Evolutionary conservation across 92 coral and sea anemone species (phyloP).

Genomic region (Bergia sp.): DNA sequence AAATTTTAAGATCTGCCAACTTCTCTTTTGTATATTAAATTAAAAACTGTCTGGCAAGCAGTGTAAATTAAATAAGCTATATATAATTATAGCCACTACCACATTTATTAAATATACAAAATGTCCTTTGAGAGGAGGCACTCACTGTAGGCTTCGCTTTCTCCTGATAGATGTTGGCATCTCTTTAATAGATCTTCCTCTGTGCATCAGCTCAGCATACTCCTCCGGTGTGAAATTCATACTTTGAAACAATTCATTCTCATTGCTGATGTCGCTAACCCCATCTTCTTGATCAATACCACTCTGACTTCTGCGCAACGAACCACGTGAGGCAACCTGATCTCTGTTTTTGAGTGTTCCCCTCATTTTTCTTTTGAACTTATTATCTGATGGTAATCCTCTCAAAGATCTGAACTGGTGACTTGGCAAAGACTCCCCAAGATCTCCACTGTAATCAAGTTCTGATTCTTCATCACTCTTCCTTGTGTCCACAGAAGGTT

Average conservation of each 20-base stretch:
- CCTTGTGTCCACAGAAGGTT: conserved; percentile 41
- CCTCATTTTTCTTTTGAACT: conserved; percentile 69
- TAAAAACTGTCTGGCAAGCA: no score
- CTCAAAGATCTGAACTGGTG: conserved; percentile 73
- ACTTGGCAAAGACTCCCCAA: conserved; percentile 79
- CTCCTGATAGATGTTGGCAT: conserved; percentile 87
- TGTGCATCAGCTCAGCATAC: conserved; percentile 70
- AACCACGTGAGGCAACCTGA: conserved; percentile 47
- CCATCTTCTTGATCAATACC: conserved; percentile 45
- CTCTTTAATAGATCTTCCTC: conserved; percentile 75
- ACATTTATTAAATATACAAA: no score
- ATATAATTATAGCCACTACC: no score
- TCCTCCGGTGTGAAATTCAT: conserved; percentile 71
- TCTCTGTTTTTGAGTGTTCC: conserved; percentile 60
- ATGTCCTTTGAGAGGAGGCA: not conserved
- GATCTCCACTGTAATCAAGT: conserved; percentile 48
- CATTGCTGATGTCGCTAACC: conserved; percentile 45
- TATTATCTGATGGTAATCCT: conserved; percentile 85
- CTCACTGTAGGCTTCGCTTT: conserved; percentile 80
- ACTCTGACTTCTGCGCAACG: conserved; percentile 35
- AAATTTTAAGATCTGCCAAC: no score
- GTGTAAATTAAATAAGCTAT: no score
- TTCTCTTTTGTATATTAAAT: no score
- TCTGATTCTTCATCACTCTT: conserved; percentile 56
- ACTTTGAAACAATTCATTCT: conserved; percentile 65